Evolutionary conservation across 1,140 invertebrate genomes (phyloP).

Genomic region (Saxidomus purpurata): DNA sequence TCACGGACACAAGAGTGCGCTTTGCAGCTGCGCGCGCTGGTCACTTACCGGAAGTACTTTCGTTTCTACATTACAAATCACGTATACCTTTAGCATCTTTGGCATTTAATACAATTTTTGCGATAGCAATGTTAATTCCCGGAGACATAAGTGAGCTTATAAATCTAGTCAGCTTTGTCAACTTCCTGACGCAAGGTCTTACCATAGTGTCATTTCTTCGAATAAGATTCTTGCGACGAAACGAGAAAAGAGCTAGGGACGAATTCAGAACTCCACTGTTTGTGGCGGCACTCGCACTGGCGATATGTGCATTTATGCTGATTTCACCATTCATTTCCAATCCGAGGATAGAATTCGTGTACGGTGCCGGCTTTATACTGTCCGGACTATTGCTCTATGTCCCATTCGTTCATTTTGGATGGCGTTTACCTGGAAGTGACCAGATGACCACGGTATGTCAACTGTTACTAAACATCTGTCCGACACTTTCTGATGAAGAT

Average conservation of each 20-base stretch:
- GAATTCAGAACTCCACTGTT: conserved; percentile 41
- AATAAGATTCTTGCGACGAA: conserved; percentile 8
- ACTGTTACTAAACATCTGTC: conserved; percentile 16
- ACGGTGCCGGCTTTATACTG: conserved; percentile 33
- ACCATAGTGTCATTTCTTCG: neutral
- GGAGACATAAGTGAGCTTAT: conserved; percentile 30
- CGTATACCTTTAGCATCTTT: conserved; percentile 39
- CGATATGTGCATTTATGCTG: conserved; percentile 44
- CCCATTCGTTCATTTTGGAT: conserved; percentile 47
- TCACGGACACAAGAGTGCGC: conserved; percentile 31
- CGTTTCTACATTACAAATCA: conserved; percentile 45
- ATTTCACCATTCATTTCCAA: conserved; percentile 46
- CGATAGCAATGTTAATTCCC: conserved; percentile 30
- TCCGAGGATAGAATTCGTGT: conserved; percentile 48
- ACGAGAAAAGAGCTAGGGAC: neutral
- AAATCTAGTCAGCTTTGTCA: conserved; percentile 35
- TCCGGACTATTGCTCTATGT: conserved; percentile 40
- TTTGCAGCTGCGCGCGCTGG: conserved; percentile 51
- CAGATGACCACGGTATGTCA: neutral
- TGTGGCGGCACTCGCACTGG: conserved; percentile 7
- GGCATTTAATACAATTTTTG: conserved; percentile 2
- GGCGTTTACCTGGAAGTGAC: conserved; percentile 36
- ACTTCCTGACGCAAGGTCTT: conserved; percentile 12
- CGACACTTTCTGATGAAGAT: conserved; percentile 19
- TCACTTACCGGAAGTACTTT: conserved; percentile 52